Evolutionary conservation across 2,113 vertebrate species (phyloP), one percentile per base, ranked within the genome.

Genomic region (Orthonyx spaldingii): DNA sequence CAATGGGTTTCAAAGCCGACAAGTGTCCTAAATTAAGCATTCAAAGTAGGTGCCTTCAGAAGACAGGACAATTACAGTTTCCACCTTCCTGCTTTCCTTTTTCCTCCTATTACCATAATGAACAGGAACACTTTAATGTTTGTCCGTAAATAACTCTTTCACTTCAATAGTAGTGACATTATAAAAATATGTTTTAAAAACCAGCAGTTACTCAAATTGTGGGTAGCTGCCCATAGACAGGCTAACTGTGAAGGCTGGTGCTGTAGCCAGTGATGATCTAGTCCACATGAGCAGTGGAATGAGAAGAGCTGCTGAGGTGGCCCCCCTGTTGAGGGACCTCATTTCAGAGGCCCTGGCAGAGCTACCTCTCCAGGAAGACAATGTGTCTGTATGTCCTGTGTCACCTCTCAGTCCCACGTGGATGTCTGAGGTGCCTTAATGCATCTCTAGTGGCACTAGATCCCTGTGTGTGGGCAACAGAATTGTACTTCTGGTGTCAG

Each of bases 401-500:
- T 30, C 50, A 72, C 44, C n/a, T 85, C 18, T 49, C 46, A 86
- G 49, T 23, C 13, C 49, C 32, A n/a, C 1, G 1, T 24, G 28
- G 27, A 57, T 28, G 15, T 63, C 46, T 78, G 39, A 63, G 37
- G 35, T 39, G 47, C 30, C 15, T 71, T 26, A 42, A 42, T 24
- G n/a, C 16, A 78, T 16, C 50, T 37, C 22, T 28, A 49, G 57
- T 16, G 63, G 21, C 33, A 30, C 16, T 30, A 57, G 21, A 61
- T 37, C 3, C 27, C 37, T 1, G 0, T 11, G 5, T 53, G 30
- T 6, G n/a, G 23, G 33, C 35, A 44, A 20, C 15, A 68, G 44
- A 64, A 53, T 14, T 64, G 65, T 57, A 49, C n/a, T n/a, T 41
- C 8, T 37, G 18, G 27, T 60, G 16, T 35, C 37, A 59, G 19